Percentiles rank a stretch among this genome's conserved stretches.
These are phyloP conservation scores for Drosophila prolongata DNA, from an alignment of 2,888 invertebrate genomes.

Conservation along the genomic window DNA sequence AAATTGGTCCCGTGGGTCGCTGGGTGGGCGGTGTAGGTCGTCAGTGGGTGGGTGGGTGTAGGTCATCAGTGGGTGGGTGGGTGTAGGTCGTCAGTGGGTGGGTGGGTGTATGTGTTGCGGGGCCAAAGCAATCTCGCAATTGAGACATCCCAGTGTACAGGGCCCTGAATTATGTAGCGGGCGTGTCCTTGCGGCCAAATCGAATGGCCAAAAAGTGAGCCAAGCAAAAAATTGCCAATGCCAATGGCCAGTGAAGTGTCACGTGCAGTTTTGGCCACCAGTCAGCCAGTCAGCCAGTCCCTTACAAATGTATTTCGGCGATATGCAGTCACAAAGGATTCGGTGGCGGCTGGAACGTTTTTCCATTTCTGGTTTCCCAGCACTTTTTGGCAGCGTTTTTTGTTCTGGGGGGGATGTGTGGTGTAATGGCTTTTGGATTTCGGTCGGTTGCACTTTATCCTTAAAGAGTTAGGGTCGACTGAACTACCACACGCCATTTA, in stretches of 20 bases:
- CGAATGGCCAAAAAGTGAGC: conserved; percentile 51
- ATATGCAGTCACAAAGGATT: conserved; percentile 67
- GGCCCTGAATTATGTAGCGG: conserved; percentile 41
- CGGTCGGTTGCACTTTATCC: conserved; percentile 24
- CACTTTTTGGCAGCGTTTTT: conserved; percentile 23
- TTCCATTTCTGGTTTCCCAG: conserved; percentile 56
- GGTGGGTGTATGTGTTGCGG: too few relatives aligned
- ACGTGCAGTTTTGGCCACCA: conserved; percentile 54
- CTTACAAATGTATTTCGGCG: conserved; percentile 53
- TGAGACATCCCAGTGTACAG: conserved; percentile 27
- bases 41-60: conserved; percentile 18
- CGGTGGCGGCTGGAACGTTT: conserved; percentile 41
- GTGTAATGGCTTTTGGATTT: conserved; percentile 71
- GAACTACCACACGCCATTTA: background rate
- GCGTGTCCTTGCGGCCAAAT: conserved; percentile 55
- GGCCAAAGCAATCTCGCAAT: conserved; percentile 44
- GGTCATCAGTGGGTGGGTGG: too few relatives aligned
- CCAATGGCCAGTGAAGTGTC: conserved; percentile 75
- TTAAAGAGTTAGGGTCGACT: conserved; percentile 40
- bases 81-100: too few relatives aligned
- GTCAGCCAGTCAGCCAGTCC: conserved; percentile 28
- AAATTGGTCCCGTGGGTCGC: conserved; percentile 39
- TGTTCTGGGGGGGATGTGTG: conserved; percentile 23
- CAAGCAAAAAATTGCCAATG: conserved; percentile 60
- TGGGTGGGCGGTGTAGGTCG: conserved; percentile 4